phyloP scores from a whole-genome alignment of 2,113 vertebrate species.

The Rhinoderma darwinii region DNA sequence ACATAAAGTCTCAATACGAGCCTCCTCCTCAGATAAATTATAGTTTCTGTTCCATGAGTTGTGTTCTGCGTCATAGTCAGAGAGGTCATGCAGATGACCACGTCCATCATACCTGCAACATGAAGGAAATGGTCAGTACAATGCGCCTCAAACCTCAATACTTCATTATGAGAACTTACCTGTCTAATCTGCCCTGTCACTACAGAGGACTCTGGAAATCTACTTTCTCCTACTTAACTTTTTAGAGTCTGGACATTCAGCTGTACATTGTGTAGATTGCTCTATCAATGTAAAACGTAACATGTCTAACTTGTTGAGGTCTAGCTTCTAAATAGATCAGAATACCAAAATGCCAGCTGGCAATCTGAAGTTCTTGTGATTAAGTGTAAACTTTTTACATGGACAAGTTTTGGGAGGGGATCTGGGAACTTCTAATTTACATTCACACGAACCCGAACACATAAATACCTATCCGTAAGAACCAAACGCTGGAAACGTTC shows the following conservation, averaged over 20 bases:
- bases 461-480: slow-evolving; percentile 99
- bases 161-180: slow-evolving; percentile 74
- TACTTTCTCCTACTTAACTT: background rate
- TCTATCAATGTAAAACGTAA: background rate
- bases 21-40: slow-evolving; percentile 96
- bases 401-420: slow-evolving; percentile 70
- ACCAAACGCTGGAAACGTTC: slow-evolving; percentile 98
- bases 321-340: slow-evolving; percentile 25
- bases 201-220: background rate
- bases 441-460: slow-evolving; percentile 99
- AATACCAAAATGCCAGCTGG: slow-evolving; percentile 9
- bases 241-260: background rate
- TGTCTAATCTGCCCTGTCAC: slow-evolving; percentile 35
- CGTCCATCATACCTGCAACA: slow-evolving; percentile 97
- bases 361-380: slow-evolving; percentile 77
- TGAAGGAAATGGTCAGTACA: slow-evolving; percentile 78
- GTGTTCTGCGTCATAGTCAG: slow-evolving; percentile 95
- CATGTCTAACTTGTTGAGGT: background rate
- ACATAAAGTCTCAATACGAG: slow-evolving; percentile 94
- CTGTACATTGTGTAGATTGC: slow-evolving; percentile 23
- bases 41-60: slow-evolving; percentile 96
- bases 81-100: slow-evolving; percentile 99
- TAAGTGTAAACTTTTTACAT: slow-evolving; percentile 76
- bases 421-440: slow-evolving; percentile 93
- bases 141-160: slow-evolving; percentile 63